phyloP scores from a whole-genome alignment of 2,113 vertebrate genomes.

The Hemiscyllium ocellatum region DNA sequence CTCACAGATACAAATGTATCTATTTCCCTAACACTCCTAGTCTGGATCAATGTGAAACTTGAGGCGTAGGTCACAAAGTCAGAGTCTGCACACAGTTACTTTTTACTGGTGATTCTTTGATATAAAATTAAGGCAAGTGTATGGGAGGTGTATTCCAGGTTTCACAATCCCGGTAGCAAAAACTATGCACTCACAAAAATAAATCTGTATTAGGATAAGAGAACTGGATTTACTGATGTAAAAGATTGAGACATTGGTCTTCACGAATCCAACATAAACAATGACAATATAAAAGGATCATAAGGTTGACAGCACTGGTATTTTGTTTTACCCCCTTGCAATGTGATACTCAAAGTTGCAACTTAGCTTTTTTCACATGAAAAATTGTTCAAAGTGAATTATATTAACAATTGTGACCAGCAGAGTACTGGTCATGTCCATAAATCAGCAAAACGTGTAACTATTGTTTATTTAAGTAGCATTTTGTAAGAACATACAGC shows the following conservation, averaged over 20 bases:
- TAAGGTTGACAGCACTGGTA: not conserved
- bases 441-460: not conserved
- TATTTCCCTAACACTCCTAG: not conserved
- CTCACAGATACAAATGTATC: not conserved
- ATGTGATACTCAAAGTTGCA: not conserved
- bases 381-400: not conserved
- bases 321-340: not conserved
- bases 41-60: not conserved
- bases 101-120: not conserved
- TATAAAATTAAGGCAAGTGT: not conserved
- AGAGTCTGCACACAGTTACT: not conserved
- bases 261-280: not conserved
- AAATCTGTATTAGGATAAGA: not conserved
- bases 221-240: not conserved
- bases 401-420: not conserved
- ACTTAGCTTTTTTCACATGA: not conserved
- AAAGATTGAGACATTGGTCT: not conserved
- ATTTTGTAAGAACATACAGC: not conserved
- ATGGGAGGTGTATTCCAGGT: not conserved
- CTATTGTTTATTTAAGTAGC: not conserved
- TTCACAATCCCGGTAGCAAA: not conserved
- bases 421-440: not conserved
- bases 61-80: not conserved
- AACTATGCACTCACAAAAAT: not conserved
- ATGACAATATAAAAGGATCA: not conserved